These are phyloP conservation scores for Laupala kohalensis DNA, from an alignment of 1,140 invertebrate genomes.

Conservation along the genomic window DNA sequence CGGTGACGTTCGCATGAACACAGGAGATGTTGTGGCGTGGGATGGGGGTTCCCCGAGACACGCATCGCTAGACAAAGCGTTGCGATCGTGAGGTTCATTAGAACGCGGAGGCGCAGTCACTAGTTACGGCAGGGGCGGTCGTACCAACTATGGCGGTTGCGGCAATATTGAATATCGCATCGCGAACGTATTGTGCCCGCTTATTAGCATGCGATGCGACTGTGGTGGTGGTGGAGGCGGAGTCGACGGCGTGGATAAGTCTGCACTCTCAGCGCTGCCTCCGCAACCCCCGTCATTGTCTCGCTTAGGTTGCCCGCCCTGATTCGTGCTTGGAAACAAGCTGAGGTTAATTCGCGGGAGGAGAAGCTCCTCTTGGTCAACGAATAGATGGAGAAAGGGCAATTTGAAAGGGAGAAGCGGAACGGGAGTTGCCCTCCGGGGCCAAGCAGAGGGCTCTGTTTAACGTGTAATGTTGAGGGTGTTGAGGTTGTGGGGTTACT, in stretches of 20 bases:
- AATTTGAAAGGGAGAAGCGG: no score
- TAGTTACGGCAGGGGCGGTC: no score
- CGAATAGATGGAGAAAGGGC: no score
- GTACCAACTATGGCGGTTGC: background rate
- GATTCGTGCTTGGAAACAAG: background rate
- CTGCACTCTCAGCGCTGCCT: background rate
- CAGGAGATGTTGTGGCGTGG: background rate
- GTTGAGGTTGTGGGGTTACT: no score
- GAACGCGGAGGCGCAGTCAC: no score
- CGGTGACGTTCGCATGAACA: no score
- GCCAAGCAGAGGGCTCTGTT: no score
- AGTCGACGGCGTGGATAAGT: no score
- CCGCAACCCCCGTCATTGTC: background rate
- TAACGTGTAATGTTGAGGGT: no score
- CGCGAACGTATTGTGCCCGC: background rate
- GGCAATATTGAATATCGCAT: background rate
- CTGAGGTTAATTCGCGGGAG: background rate
- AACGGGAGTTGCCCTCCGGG: no score
- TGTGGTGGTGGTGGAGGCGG: no score
- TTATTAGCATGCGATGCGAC: background rate
- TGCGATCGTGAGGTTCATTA: background rate
- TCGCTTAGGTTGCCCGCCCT: background rate
- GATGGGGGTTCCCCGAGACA: background rate
- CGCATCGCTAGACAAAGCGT: background rate
- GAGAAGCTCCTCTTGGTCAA: background rate